These are phyloP conservation scores for Xerus rutilus DNA, from an alignment of 2,797 vertebrate species.

Conservation along the genomic window DNA sequence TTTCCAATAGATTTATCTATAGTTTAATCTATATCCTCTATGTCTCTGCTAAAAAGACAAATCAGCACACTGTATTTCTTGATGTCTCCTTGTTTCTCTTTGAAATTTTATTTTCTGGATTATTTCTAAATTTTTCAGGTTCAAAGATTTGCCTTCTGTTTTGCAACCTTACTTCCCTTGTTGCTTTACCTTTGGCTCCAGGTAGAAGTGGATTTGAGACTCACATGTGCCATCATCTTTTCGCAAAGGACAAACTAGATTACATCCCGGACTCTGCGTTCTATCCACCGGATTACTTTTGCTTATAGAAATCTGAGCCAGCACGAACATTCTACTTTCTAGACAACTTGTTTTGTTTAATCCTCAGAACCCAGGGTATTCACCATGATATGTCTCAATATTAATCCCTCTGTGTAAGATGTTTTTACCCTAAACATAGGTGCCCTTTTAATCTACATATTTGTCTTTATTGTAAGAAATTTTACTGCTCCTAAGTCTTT, in stretches of 20 bases:
- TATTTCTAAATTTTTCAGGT: not conserved
- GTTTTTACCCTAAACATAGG: not conserved
- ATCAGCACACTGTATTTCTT: not conserved
- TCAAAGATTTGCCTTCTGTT: slow-evolving; percentile 26
- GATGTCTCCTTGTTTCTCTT: not conserved
- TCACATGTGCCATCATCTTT: not conserved
- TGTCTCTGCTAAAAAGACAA: not conserved
- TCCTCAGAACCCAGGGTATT: not conserved
- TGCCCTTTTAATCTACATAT: not conserved
- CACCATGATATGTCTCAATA: not conserved
- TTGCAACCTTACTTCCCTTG: not conserved
- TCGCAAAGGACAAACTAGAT: not conserved
- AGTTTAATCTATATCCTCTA: not conserved
- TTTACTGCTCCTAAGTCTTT: not conserved
- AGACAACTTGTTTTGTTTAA: slow-evolving; percentile 1
- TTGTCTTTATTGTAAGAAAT: not conserved
- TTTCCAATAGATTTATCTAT: not conserved
- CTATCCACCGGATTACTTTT: not conserved
- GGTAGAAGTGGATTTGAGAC: not conserved
- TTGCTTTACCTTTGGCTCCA: not conserved
- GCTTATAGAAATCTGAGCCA: slow-evolving; percentile 2
- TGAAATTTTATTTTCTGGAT: not conserved
- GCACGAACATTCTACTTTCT: slow-evolving; percentile 3
- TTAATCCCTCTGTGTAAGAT: not conserved
- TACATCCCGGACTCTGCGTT: not conserved